Base-by-base conservation (phyloP, 2,888 invertebrate genomes). In the Belgica antarctica region DNA sequence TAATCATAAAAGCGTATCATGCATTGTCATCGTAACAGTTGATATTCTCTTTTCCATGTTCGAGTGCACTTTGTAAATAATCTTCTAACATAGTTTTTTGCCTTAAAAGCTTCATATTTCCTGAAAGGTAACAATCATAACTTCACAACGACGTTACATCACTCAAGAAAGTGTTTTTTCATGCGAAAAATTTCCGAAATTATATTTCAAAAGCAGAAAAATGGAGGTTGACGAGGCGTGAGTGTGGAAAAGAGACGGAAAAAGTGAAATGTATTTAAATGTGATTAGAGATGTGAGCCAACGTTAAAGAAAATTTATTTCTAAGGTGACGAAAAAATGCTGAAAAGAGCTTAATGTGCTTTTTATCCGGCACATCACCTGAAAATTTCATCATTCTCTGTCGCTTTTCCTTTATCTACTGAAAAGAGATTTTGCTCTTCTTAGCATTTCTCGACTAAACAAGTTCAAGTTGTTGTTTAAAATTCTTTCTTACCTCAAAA, bases 261-360 rank as follows among this genome's bases (percentile, higher is more conserved):
- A 31, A 31, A 31, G 25, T 15, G 27, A 17, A 65, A 7, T 36
- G 41, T 28, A 65, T 47, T 47, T 65, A 65, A 65, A 65, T 47
- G 65, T 65, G 65, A 65, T 65, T 47, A 65, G 46, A 47, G 27
- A 46, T 59, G 59, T 59, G 59, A 59, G 15, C 27, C 59, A 25
- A 15, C 59, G 59, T 59, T 59, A 15, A 59, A 27, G 59, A 27
- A 65, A 65, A 65, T 46, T 47, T 65, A 65, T 65, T 46, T 65
- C 47, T 28, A 65, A 65, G 65, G 65, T 65, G 65, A 63, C 63
- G 41, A 63, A 15, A 61, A 61, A 27, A 62, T 34, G 62, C n/a
- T 34, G 27, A 65, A 65, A 41, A 46, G n/a, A 65, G 46, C 65
- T 65, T 65, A 65, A 65, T 65, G 65, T 65, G 65, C 47, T 65